phyloP scores from a whole-genome alignment of 2,113 vertebrate genomes.

The Chaenocephalus aceratus region DNA sequence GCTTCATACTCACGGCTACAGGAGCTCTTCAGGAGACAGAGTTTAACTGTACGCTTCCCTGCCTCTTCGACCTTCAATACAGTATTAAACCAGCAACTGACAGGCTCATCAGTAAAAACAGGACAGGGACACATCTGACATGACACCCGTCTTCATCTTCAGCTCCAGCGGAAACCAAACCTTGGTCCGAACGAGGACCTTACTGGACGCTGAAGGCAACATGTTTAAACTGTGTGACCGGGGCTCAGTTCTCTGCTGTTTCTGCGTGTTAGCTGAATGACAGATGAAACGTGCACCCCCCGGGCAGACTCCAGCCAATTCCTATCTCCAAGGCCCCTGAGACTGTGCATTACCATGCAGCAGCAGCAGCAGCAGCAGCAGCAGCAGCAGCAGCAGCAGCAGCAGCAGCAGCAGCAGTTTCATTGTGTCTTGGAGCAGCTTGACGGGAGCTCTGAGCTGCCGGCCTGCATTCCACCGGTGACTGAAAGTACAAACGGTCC shows the following conservation, averaged over 20 bases:
- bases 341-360: slow-evolving; percentile 47
- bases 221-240: slow-evolving; percentile 8
- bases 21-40: slow-evolving; percentile 33
- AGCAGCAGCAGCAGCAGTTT: slow-evolving; percentile 58
- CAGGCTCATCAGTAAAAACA: slow-evolving; percentile 33
- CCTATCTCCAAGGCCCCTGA: slow-evolving; percentile 20
- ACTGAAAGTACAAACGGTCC: slow-evolving; percentile 25
- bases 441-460: slow-evolving; percentile 52
- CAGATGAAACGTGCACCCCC: slow-evolving; percentile 38
- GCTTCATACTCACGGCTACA: not conserved
- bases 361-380: slow-evolving; percentile 27
- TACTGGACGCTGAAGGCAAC: not conserved
- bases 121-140: slow-evolving; percentile 23
- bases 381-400: slow-evolving; percentile 35
- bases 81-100: slow-evolving; percentile 49
- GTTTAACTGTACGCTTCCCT: slow-evolving; percentile 16
- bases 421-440: slow-evolving; percentile 63
- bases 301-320: slow-evolving; percentile 43
- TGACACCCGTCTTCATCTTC: slow-evolving; percentile 8
- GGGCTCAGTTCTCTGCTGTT: slow-evolving; percentile 2
- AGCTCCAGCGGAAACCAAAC: slow-evolving; percentile 5
- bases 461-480: slow-evolving; percentile 13
- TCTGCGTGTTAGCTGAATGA: slow-evolving; percentile 35
- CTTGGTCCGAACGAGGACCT: not conserved
- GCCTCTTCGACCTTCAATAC: slow-evolving; percentile 21